A percentile compares a stretch with the other conserved stretches of the same genome.
Evolutionary conservation across 2,113 vertebrate species (phyloP).

Genomic region (Paedocypris sp.): DNA sequence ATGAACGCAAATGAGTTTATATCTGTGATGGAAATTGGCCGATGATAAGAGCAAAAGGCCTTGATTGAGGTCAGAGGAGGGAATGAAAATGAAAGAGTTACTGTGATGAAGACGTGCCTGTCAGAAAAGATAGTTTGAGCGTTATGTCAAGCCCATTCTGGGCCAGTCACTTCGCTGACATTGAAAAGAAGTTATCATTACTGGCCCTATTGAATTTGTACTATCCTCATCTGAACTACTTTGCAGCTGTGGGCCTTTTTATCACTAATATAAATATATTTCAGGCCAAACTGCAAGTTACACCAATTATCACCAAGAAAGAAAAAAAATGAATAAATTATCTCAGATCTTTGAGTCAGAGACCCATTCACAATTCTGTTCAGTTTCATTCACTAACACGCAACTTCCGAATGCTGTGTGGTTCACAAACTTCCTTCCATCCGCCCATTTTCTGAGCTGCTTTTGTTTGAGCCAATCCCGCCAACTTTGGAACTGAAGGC

Average conservation of each 20-base stretch:
- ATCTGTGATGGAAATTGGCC: conserved; percentile 6
- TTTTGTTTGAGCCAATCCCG: no score
- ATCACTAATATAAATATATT: background rate
- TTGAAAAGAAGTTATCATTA: conserved; percentile 17
- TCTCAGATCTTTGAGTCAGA: background rate
- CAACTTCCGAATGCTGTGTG: no score
- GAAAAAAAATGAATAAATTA: background rate
- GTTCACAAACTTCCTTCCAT: no score
- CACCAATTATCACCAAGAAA: background rate
- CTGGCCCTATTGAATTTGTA: conserved; percentile 12
- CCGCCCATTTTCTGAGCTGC: no score
- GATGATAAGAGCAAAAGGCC: conserved; percentile 5
- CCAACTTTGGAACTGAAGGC: no score
- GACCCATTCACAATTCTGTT: no score
- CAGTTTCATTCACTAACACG: no score
- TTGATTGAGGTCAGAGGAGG: conserved; percentile 12
- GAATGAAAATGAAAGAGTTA: conserved; percentile 14
- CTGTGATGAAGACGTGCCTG: conserved; percentile 7
- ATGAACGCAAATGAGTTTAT: conserved; percentile 10
- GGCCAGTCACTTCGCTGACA: conserved; percentile 1
- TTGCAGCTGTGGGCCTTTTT: background rate
- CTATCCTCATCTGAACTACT: background rate
- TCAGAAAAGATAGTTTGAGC: conserved; percentile 2
- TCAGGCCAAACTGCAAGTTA: background rate
- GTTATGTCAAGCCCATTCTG: conserved; percentile 13